These are phyloP conservation scores for Penaeus chinensis DNA, from an alignment of 1,140 invertebrate genomes.

Conservation along the genomic window DNA sequence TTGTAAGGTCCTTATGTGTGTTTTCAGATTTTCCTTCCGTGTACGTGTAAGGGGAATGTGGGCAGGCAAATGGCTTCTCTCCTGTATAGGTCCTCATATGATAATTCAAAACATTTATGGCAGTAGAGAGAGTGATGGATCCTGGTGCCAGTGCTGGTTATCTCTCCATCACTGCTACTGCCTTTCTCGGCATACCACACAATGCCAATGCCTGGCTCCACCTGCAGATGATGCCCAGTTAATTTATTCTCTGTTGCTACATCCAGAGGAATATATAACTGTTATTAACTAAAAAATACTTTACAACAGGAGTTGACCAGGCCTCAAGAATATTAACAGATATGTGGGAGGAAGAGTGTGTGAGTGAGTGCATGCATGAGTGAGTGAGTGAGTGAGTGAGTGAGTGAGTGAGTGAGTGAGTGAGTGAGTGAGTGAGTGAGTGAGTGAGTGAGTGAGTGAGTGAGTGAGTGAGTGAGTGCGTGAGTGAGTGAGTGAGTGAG, in stretches of 20 bases:
- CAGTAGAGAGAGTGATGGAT: constrained; percentile 45
- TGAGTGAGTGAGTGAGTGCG: too few species aligned
- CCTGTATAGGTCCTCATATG: constrained; percentile 48
- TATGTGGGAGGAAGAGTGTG: too few species aligned
- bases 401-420: too few species aligned
- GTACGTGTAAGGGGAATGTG: constrained; percentile 50
- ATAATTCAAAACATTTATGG: constrained; percentile 35
- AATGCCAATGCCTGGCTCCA: constrained; percentile 39
- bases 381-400: too few species aligned
- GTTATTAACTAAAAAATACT: too few species aligned
- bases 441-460: too few species aligned
- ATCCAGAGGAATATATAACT: too few species aligned
- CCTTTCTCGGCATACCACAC: constrained; percentile 34
- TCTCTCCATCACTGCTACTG: constrained; percentile 34
- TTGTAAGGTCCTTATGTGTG: constrained; percentile 47
- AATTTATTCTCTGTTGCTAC: constrained; percentile 1
- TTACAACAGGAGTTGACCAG: too few species aligned
- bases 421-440: too few species aligned
- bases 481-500: too few species aligned
- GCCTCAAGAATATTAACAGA: too few species aligned
- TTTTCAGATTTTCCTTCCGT: constrained; percentile 50
- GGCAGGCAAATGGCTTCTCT: constrained; percentile 57
- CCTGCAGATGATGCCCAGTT: constrained; percentile 52
- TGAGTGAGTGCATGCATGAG: too few species aligned
- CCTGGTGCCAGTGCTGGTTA: constrained; percentile 26